Evolutionary conservation across 2,113 vertebrate genomes (phyloP).

Genomic region (Clupea harengus): DNA sequence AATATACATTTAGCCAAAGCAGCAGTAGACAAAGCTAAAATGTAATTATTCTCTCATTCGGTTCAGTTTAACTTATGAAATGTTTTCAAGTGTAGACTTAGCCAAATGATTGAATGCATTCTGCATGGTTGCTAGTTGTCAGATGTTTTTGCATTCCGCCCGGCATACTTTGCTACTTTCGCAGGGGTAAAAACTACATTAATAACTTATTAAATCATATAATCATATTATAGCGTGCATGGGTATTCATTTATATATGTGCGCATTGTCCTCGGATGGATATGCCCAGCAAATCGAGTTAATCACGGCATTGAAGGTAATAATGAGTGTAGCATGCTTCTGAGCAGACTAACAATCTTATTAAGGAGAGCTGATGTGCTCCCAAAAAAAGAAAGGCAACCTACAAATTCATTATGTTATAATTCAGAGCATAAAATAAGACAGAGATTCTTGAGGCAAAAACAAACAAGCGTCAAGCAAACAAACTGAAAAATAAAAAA

Average conservation of each 20-base stretch:
- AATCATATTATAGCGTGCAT: constrained; percentile 69
- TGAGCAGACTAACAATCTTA: constrained; percentile 73
- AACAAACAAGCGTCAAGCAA: constrained; percentile 46
- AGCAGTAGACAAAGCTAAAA: constrained; percentile 22
- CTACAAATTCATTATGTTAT: constrained; percentile 72
- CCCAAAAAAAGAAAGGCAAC: constrained; percentile 57
- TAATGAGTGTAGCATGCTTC: constrained; percentile 70
- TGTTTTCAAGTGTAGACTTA: constrained; percentile 27
- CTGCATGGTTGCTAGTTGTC: constrained; percentile 29
- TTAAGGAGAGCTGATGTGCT: constrained; percentile 66
- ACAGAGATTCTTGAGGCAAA: constrained; percentile 63
- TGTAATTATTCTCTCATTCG: constrained; percentile 52
- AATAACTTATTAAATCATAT: constrained; percentile 73
- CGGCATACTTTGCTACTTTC: constrained; percentile 58
- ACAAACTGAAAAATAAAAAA: constrained; percentile 23
- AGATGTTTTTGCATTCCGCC: constrained; percentile 47
- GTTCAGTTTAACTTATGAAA: constrained; percentile 53
- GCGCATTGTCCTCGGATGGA: constrained; percentile 65
- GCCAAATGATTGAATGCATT: constrained; percentile 43
- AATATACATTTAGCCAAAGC: constrained; percentile 11
- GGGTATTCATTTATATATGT: constrained; percentile 64
- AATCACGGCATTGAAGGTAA: constrained; percentile 70
- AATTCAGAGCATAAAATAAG: constrained; percentile 75
- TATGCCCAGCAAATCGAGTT: constrained; percentile 71
- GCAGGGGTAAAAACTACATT: constrained; percentile 63